Evolutionary conservation across 1,140 invertebrate genomes (phyloP).

Genomic region (Brachionus angularis): DNA sequence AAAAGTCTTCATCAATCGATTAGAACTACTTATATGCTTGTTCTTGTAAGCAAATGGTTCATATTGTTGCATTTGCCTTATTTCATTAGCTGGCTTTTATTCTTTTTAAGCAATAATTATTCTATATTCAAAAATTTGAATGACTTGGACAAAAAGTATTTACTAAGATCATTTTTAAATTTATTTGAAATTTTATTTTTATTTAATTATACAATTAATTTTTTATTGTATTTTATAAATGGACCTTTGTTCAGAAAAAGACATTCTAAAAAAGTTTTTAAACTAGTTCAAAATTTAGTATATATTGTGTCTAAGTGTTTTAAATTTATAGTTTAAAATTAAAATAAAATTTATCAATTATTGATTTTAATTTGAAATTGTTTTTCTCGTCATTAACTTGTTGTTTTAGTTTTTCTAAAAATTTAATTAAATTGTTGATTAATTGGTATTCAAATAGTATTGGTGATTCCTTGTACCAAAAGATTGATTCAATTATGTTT

Average conservation of each 20-base stretch:
- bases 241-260: constrained; percentile 15
- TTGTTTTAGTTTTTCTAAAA: too few relatives aligned
- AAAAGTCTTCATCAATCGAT: constrained; percentile 6
- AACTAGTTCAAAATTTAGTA: constrained; percentile 27
- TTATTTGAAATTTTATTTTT: constrained; percentile 29
- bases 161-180: constrained; percentile 1
- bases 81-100: constrained; percentile 10
- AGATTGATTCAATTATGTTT: too few relatives aligned
- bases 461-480: too few relatives aligned
- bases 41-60: constrained; percentile 28
- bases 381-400: too few relatives aligned
- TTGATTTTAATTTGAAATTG: too few relatives aligned
- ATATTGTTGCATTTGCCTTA: constrained; percentile 30
- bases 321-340: constrained; percentile 2
- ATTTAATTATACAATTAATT: constrained; percentile 32
- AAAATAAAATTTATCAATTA: too few relatives aligned
- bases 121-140: neutral
- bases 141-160: neutral
- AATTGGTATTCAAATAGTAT: too few relatives aligned
- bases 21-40: constrained; percentile 12
- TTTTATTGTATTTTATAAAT: constrained; percentile 20
- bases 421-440: too few relatives aligned
- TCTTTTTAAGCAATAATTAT: neutral
- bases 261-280: constrained; percentile 28
- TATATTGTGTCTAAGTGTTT: constrained; percentile 26